A percentile compares a stretch with the other conserved stretches of the same genome.
These are phyloP conservation scores for Nerophis ophidion DNA, from an alignment of 2,113 vertebrate genomes.

Conservation along the genomic window DNA sequence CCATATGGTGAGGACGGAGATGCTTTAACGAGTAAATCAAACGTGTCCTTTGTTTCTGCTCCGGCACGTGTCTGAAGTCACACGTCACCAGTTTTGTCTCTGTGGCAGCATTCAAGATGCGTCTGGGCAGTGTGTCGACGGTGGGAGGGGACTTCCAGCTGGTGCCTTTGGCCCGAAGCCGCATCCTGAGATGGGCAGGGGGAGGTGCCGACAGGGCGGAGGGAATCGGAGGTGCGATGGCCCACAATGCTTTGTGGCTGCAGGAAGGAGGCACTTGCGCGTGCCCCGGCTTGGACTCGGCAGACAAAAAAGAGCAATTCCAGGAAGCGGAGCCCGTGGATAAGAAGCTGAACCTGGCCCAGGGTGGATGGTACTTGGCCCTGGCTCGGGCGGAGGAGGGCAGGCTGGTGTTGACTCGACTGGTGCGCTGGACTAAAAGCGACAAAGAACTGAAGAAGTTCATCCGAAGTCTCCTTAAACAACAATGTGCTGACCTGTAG, in stretches of 20 bases:
- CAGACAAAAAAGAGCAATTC: slow-evolving; percentile 2
- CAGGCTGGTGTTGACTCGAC: slow-evolving; percentile 62
- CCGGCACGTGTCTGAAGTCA: slow-evolving; percentile 12
- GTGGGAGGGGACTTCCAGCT: slow-evolving; percentile 66
- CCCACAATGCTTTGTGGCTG: slow-evolving; percentile 69
- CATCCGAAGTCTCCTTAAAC: slow-evolving; percentile 64
- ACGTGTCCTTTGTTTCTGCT: not conserved
- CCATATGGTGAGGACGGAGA: slow-evolving; percentile 62
- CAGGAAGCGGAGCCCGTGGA: slow-evolving; percentile 13
- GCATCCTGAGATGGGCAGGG: slow-evolving; percentile 63
- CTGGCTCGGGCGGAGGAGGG: slow-evolving; percentile 61
- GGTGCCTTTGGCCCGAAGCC: slow-evolving; percentile 61
- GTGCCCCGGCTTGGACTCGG: slow-evolving; percentile 66
- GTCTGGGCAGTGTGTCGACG: slow-evolving; percentile 57
- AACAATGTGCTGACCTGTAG: slow-evolving; percentile 55
- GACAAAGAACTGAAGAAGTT: slow-evolving; percentile 75
- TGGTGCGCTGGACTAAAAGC: slow-evolving; percentile 65
- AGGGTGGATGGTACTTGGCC: slow-evolving; percentile 51
- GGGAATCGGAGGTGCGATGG: slow-evolving; percentile 56
- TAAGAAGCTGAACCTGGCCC: slow-evolving; percentile 9
- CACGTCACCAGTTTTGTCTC: slow-evolving; percentile 23
- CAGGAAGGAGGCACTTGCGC: slow-evolving; percentile 56
- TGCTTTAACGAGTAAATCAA: not conserved
- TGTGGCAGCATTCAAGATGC: slow-evolving; percentile 71
- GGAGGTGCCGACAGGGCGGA: slow-evolving; percentile 55